Percentiles rank a stretch among this genome's conserved stretches.
Evolutionary conservation across 2,113 vertebrate species (phyloP).

Genomic region (Promerops cafer): DNA sequence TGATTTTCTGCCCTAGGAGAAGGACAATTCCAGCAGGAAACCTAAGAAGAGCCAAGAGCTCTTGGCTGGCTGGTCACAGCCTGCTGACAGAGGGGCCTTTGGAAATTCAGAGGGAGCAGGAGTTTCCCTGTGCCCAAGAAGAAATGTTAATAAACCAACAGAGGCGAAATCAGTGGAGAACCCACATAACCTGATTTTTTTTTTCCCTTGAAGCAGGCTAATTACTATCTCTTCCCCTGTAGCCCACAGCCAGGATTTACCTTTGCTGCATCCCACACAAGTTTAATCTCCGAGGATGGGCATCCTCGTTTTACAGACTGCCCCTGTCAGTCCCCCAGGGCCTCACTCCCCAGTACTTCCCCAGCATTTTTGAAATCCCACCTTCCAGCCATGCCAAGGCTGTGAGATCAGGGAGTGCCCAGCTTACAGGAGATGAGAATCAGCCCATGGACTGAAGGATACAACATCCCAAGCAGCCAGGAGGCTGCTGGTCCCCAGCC

Average conservation of each 20-base stretch:
- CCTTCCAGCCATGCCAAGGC: neutral
- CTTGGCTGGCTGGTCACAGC: neutral
- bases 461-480: neutral
- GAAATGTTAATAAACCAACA: neutral
- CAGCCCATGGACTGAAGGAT: neutral
- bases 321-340: too few relatives aligned
- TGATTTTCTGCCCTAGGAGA: neutral
- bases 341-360: neutral
- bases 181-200: neutral
- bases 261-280: neutral
- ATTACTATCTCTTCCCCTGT: neutral
- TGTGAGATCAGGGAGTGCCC: neutral
- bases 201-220: neutral
- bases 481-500: rapidly evolving
- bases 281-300: neutral
- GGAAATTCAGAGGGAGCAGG: neutral
- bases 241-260: neutral
- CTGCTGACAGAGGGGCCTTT: neutral
- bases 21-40: neutral
- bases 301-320: rapidly evolving
- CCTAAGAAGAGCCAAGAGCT: neutral
- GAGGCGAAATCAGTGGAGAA: neutral
- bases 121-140: neutral
- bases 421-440: neutral
- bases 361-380: neutral